phyloP scores from a whole-genome alignment of 2,797 vertebrate genomes.

The Anguilla marmorata region DNA sequence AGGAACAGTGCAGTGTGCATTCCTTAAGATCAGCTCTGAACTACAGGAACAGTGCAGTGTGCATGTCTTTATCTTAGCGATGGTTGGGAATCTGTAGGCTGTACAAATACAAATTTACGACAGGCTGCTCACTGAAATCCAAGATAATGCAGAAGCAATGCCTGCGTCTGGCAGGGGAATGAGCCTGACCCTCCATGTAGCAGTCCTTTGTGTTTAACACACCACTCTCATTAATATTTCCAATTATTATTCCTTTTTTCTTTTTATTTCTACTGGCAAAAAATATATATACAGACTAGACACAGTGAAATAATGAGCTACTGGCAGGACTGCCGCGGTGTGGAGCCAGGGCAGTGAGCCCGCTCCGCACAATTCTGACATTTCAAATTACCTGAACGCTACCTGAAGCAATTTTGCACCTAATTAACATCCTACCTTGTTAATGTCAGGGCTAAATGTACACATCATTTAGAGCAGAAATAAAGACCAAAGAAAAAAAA shows the following conservation, averaged over 20 bases:
- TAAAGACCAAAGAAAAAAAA: slow-evolving; percentile 38
- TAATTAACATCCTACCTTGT: slow-evolving; percentile 84
- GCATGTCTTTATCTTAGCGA: not conserved
- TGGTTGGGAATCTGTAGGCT: not conserved
- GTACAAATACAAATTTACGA: not conserved
- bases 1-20: no score
- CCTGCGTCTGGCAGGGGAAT: not conserved
- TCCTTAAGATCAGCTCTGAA: no score
- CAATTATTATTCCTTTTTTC: slow-evolving; percentile 72
- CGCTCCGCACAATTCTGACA: slow-evolving; percentile 77
- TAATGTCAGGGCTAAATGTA: slow-evolving; percentile 65
- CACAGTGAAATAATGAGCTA: slow-evolving; percentile 85
- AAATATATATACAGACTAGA: slow-evolving; percentile 62
- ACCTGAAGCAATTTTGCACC: slow-evolving; percentile 85
- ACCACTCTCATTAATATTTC: slow-evolving; percentile 74
- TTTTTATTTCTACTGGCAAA: slow-evolving; percentile 73
- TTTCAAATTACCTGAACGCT: slow-evolving; percentile 87
- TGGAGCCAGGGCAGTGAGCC: slow-evolving; percentile 63
- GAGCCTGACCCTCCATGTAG: slow-evolving; percentile 33
- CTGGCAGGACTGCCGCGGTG: slow-evolving; percentile 75
- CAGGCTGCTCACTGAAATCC: not conserved
- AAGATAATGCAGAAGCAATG: not conserved
- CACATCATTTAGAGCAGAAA: slow-evolving; percentile 68
- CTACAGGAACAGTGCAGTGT: not conserved
- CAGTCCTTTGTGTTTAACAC: slow-evolving; percentile 64